Base-by-base conservation (phyloP, 64 coral and sea anemone genomes). In the Dendrophyllia cribrosa region DNA sequence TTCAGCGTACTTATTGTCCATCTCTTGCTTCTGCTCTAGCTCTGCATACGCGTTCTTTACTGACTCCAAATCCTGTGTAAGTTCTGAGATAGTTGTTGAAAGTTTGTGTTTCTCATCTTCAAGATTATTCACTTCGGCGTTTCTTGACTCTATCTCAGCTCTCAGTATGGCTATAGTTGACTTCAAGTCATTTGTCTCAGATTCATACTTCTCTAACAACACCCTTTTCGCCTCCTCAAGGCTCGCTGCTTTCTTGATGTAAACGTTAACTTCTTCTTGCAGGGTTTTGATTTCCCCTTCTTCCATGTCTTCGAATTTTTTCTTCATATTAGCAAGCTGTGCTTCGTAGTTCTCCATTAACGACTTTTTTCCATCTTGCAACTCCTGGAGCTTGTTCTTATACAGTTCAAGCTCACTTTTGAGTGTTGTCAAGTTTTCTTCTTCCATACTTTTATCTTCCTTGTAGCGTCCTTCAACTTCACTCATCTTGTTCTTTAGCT, bases 321-420 rank as follows among this genome's bases (percentile, higher is more conserved):
- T 79, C 83, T 94, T 97, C 83, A 97, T 82, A 63, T 88, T 91
- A 65, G 86, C 76, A 25, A 97, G 62, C 45, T 97, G 95, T 11
- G 95, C 92, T 91, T 92, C 95, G 66, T 94, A 97, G 70, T 97
- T 97, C 44, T 93, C 79, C 34, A 97, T 93, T 58, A 97, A 74
- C 56, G 90, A 89, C 65, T 83, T 89, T 48, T 94, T 97, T 5
- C 95, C 92, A 23, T 90, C 93, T 50, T 97, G 92, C 23, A 97
- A 72, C 34, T 97, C 81, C 21, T 87, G 77, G n/a, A 97, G 85
- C 87, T 97, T 97, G 69, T 75, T 91, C 64, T 94, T 94, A 58
- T 91, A 97, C 59, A 97, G 50, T 75, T 94, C 87, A 46, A 97
- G 92, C 61, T 97, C 95, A 65, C 93, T 66, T 74, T 90, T 92